Percentiles rank a stretch among this genome's conserved stretches.
Evolutionary conservation across 2,888 invertebrate genomes (phyloP).

Genomic region (Byasa hedistus): DNA sequence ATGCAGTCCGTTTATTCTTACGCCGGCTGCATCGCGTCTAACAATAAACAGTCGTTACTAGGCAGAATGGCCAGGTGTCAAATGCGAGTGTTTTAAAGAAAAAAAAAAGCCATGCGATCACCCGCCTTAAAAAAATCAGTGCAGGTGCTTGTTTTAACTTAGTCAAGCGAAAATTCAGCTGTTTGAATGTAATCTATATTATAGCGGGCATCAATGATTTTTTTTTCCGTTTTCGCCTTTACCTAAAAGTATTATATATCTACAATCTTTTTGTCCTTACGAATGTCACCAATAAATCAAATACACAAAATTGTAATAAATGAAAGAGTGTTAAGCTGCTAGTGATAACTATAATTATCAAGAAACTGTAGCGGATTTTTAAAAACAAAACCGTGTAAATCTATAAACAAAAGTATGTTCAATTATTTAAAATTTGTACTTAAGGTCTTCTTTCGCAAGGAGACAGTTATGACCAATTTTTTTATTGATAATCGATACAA

Average conservation of each 20-base stretch:
- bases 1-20: conserved; percentile 42
- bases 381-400: too few species aligned
- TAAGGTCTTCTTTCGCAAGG: too few species aligned
- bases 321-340: too few species aligned
- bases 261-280: neutral
- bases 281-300: neutral
- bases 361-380: too few species aligned
- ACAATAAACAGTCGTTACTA: conserved; percentile 51
- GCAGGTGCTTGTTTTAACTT: conserved; percentile 64
- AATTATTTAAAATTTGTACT: too few species aligned
- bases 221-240: conserved; percentile 13
- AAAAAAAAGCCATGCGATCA: conserved; percentile 58
- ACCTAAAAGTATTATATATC: neutral
- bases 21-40: conserved; percentile 51
- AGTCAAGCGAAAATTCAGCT: conserved; percentile 73
- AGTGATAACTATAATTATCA: too few species aligned
- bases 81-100: conserved; percentile 55
- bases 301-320: neutral
- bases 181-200: conserved; percentile 53
- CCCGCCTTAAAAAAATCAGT: conserved; percentile 69
- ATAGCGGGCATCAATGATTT: conserved; percentile 43
- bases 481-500: too few species aligned
- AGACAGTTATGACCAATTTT: too few species aligned
- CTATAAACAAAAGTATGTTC: too few species aligned
- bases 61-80: conserved; percentile 70